These are phyloP conservation scores for Phaenicophaeus curvirostris DNA, from an alignment of 2,797 vertebrate genomes.

Conservation along the genomic window DNA sequence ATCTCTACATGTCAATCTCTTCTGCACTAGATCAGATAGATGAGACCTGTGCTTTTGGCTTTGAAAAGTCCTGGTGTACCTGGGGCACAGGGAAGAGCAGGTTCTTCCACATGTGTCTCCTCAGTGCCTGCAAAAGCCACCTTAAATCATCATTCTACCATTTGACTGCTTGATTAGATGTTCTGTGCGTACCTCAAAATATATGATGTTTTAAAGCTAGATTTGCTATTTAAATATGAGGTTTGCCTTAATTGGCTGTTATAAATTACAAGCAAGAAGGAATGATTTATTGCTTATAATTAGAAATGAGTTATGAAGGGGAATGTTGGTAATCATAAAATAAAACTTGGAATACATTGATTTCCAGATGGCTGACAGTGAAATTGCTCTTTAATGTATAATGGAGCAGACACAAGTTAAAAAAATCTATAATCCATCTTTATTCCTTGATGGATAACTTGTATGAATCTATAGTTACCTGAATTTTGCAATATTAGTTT, in stretches of 20 bases:
- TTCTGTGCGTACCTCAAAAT: conserved; percentile 31
- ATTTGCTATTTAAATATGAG: conserved; percentile 71
- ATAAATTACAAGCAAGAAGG: conserved; percentile 65
- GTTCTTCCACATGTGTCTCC: background rate
- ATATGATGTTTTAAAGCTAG: conserved; percentile 50
- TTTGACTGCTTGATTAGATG: conserved; percentile 15
- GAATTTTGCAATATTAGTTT: conserved; percentile 11
- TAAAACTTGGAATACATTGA: conserved; percentile 66
- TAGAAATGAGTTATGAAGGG: conserved; percentile 61
- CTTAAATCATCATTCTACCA: background rate
- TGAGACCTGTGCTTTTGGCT: background rate
- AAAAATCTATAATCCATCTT: conserved; percentile 6
- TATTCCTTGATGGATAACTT: conserved; percentile 26
- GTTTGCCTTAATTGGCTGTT: conserved; percentile 68
- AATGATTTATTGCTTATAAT: conserved; percentile 74
- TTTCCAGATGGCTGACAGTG: conserved; percentile 68
- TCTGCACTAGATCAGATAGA: background rate
- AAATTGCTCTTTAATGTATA: conserved; percentile 58
- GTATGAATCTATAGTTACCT: conserved; percentile 23
- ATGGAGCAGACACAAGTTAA: conserved; percentile 6
- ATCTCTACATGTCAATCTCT: background rate
- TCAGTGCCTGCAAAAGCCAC: background rate
- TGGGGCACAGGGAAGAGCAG: background rate
- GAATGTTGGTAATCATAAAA: conserved; percentile 73
- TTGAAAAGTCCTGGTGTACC: background rate